Evolutionary conservation across 1,140 invertebrate genomes (phyloP).

Genomic region (Caerostris darwini): DNA sequence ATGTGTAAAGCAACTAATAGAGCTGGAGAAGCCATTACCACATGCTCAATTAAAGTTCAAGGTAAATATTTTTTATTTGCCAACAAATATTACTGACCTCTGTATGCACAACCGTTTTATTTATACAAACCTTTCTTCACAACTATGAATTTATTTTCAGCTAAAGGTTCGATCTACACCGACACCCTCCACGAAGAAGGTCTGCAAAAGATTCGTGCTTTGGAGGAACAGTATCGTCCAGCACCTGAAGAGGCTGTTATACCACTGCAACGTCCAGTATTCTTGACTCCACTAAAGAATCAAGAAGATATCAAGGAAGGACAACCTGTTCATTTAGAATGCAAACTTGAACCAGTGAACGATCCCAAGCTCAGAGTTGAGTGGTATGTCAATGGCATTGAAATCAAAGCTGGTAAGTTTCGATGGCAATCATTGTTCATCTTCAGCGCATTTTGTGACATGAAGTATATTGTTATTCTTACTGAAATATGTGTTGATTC

Average conservation of each 20-base stretch:
- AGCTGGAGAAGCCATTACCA: constrained; percentile 88
- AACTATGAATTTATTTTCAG: constrained; percentile 82
- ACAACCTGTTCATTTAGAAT: constrained; percentile 89
- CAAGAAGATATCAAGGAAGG: constrained; percentile 89
- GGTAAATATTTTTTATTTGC: constrained; percentile 83
- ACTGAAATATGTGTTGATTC: background rate
- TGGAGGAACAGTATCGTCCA: constrained; percentile 91
- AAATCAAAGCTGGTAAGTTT: constrained; percentile 83
- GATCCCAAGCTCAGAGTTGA: constrained; percentile 96
- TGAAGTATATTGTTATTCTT: background rate
- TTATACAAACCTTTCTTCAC: background rate
- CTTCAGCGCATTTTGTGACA: background rate
- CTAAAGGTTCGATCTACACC: constrained; percentile 90
- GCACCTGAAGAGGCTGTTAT: constrained; percentile 86
- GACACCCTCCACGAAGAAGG: constrained; percentile 93
- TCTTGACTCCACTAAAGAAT: constrained; percentile 91
- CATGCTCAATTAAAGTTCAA: constrained; percentile 91
- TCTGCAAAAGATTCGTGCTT: constrained; percentile 92
- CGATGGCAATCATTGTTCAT: background rate
- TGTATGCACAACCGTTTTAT: background rate
- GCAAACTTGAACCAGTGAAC: constrained; percentile 91
- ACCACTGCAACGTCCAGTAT: constrained; percentile 90
- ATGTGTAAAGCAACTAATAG: constrained; percentile 82
- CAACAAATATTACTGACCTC: background rate
- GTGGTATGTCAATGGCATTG: constrained; percentile 87